Base-by-base conservation (phyloP, 2,888 invertebrate species). In the Nymphalis urticae region DNA sequence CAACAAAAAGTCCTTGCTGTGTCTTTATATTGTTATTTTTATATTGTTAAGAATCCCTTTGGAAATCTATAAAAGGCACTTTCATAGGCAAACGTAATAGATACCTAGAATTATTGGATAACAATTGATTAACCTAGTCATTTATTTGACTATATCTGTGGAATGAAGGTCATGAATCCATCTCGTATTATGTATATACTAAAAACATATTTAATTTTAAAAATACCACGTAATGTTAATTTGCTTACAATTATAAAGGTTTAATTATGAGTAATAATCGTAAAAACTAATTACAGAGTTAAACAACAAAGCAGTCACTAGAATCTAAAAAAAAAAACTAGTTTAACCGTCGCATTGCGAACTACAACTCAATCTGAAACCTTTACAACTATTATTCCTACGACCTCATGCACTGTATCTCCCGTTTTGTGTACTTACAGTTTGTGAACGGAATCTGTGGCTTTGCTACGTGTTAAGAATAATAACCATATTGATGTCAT, bases 401-500 rank as follows among this genome's bases (percentile, higher is more conserved):
- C 58, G 36, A 58, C 42, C 10, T n/a, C 2, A 62, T 56, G 19
- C 21, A 42, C 24, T 36, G 36, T 58, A 56, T 62, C 56, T 62
- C 62, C 48, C 50, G 17, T 62, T 42, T 62, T 36, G 62, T 65
- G 48, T 54, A 62, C 60, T 65, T 65, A 69, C 47, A 66, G 32
- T 60, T 60, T 48, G 48, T 63, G 60, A 65, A 61, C 61, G 64
- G 60, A 62, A 63, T 71, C 69, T 64, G 63, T 64, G 56, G 66
- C 48, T 63, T 21, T 51, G 32, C 50, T 64, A 54, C 72, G 75
- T 77, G 82, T 74, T 65, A 71, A 61, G 85, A 85, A 85, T 82
- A 80, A 77, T 74, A 68, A 76, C 71, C 71, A 75, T 76, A 79
- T 79, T 76, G 72, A 73, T 79, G 73, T 78, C 72, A 76, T 81